phyloP scores from a whole-genome alignment of 2,888 invertebrate species.

The Melinaea menophilus region DNA sequence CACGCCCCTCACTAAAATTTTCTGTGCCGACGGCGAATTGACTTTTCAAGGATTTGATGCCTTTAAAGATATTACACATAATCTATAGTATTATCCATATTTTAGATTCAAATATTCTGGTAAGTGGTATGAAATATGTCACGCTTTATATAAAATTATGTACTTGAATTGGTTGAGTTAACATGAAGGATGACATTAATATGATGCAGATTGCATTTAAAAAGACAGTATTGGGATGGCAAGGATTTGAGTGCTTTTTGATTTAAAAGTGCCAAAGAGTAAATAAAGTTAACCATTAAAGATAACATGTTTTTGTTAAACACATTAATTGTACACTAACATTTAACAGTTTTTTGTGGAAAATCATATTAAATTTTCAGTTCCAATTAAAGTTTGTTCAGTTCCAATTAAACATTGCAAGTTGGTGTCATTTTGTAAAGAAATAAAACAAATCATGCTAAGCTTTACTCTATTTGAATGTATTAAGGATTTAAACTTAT shows the following conservation, averaged over 20 bases:
- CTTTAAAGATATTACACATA: conserved; percentile 51
- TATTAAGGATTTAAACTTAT: background rate
- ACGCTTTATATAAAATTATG: background rate
- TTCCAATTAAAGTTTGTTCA: background rate
- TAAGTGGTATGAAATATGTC: conserved; percentile 19
- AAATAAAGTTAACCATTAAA: background rate
- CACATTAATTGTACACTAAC: background rate
- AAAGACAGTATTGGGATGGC: background rate
- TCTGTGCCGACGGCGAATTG: conserved; percentile 52
- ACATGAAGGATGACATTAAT: background rate
- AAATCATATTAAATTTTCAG: background rate
- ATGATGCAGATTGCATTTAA: background rate
- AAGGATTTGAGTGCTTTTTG: background rate
- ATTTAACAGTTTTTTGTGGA: background rate
- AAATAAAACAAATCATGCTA: background rate
- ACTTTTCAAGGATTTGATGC: conserved; percentile 48
- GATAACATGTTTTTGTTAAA: background rate
- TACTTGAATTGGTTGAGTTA: conserved; percentile 5
- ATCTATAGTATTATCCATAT: conserved; percentile 40
- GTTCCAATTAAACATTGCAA: background rate
- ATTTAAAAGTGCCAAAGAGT: too few relatives aligned
- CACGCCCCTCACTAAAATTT: conserved; percentile 54
- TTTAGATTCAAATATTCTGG: conserved; percentile 26
- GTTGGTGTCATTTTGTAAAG: background rate
- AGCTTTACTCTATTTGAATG: background rate